Evolutionary conservation across 1,140 invertebrate species (phyloP).

Genomic region (Eubasilissa regina): DNA sequence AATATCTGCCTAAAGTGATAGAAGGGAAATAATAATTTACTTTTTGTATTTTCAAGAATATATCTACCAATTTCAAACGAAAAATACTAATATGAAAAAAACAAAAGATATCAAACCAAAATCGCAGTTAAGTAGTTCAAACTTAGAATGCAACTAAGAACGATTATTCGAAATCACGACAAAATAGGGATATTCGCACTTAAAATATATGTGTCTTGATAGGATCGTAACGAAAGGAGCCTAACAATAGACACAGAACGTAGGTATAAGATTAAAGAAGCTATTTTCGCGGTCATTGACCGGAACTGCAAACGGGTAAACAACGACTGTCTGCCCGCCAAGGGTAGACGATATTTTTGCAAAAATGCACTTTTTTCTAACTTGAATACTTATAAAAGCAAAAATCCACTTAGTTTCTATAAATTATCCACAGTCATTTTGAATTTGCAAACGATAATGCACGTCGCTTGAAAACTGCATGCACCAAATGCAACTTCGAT

Average conservation of each 20-base stretch:
- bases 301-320: constrained; percentile 71
- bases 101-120: constrained; percentile 39
- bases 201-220: constrained; percentile 38
- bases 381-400: not conserved
- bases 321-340: constrained; percentile 63
- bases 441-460: constrained; percentile 38
- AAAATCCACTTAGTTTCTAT: constrained; percentile 36
- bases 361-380: constrained; percentile 29
- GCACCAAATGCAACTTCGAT: constrained; percentile 52
- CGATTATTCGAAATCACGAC: constrained; percentile 28
- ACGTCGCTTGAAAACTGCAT: constrained; percentile 48
- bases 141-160: constrained; percentile 48
- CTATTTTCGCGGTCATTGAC: constrained; percentile 72
- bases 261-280: constrained; percentile 65
- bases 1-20: constrained; percentile 8
- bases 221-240: constrained; percentile 54
- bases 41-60: constrained; percentile 29
- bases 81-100: constrained; percentile 47
- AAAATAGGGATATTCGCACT: constrained; percentile 40
- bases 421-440: not conserved
- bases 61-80: constrained; percentile 18
- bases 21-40: constrained; percentile 37
- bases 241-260: constrained; percentile 63
- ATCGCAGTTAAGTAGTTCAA: constrained; percentile 39
- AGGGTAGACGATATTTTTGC: constrained; percentile 35